A percentile compares a stretch with the other conserved stretches of the same genome.
phyloP scores from a whole-genome alignment of 2,888 invertebrate species.

The Steinernema hermaphroditum region DNA sequence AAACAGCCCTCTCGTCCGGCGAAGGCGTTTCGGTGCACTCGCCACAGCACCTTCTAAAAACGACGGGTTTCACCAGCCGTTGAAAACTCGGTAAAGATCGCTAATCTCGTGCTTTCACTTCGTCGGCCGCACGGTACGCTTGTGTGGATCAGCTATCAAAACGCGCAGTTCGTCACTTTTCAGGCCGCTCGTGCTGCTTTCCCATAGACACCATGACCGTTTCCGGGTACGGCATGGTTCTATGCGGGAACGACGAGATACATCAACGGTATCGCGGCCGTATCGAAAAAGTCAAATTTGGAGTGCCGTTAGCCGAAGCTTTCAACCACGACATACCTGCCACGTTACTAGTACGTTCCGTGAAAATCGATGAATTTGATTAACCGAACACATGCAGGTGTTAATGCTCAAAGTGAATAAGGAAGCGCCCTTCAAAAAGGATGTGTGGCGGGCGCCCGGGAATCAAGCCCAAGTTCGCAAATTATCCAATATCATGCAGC shows the following conservation, averaged over 20 bases:
- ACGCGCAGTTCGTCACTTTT: neutral
- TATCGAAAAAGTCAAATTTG: slow-evolving; percentile 67
- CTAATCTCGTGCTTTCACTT: slow-evolving; percentile 27
- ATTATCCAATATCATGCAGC: slow-evolving; percentile 66
- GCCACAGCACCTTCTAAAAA: neutral
- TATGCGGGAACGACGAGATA: slow-evolving; percentile 60
- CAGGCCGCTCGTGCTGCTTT: slow-evolving; percentile 28
- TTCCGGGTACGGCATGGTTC: slow-evolving; percentile 63
- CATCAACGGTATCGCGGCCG: slow-evolving; percentile 63
- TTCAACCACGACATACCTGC: slow-evolving; percentile 67
- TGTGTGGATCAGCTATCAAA: neutral
- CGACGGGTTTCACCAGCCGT: slow-evolving; percentile 14
- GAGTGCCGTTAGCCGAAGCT: slow-evolving; percentile 66
- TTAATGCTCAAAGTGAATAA: slow-evolving; percentile 89
- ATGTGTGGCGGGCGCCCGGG: slow-evolving; percentile 91
- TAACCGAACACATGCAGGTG: slow-evolving; percentile 72
- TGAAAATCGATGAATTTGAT: neutral
- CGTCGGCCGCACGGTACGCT: slow-evolving; percentile 30
- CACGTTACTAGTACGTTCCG: slow-evolving; percentile 60
- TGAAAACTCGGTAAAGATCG: slow-evolving; percentile 25
- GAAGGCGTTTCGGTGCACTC: slow-evolving; percentile 14
- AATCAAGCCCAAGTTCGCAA: slow-evolving; percentile 75
- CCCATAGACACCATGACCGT: slow-evolving; percentile 57
- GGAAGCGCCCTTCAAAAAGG: slow-evolving; percentile 87
- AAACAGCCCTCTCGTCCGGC: slow-evolving; percentile 5